phyloP scores from a whole-genome alignment of 2,113 vertebrate genomes.

The Lasiurus cinereus region DNA sequence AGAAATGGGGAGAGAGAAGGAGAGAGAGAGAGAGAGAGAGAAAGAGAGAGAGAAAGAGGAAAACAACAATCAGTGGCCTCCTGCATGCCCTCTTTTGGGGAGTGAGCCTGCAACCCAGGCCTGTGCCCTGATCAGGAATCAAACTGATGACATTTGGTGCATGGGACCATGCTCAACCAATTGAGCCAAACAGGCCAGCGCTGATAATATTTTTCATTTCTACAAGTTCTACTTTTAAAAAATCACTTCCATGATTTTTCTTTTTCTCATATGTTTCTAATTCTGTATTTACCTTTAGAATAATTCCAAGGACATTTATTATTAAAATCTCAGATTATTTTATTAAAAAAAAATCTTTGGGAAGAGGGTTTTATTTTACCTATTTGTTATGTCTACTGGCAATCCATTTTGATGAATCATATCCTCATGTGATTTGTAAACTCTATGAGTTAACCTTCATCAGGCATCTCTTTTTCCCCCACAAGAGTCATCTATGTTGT shows the following conservation, averaged over 20 bases:
- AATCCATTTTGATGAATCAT: background rate
- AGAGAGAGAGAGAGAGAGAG: too few species aligned
- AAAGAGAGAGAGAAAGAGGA: too few species aligned
- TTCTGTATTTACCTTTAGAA: slow-evolving; percentile 14
- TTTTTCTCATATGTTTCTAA: background rate
- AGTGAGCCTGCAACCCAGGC: too few species aligned
- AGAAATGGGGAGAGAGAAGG: too few species aligned
- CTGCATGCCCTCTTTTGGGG: too few species aligned
- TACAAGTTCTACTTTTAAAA: background rate
- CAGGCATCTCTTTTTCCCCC: slow-evolving; percentile 6
- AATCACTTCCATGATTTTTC: background rate
- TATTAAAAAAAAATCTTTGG: background rate
- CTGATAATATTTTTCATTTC: background rate
- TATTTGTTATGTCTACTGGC: background rate
- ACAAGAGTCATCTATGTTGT: background rate
- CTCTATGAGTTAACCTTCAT: background rate
- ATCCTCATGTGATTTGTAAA: background rate
- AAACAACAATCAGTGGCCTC: too few species aligned
- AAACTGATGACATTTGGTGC: too few species aligned
- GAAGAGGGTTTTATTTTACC: background rate
- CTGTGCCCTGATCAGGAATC: too few species aligned
- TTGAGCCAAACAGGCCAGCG: too few species aligned
- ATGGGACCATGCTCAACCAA: too few species aligned
- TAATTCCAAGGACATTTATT: background rate
- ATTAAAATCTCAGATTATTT: background rate